Evolutionary conservation across 2,797 vertebrate species (phyloP), one percentile per base, ranked within the genome.

Genomic region (Melanotaenia boesemani): DNA sequence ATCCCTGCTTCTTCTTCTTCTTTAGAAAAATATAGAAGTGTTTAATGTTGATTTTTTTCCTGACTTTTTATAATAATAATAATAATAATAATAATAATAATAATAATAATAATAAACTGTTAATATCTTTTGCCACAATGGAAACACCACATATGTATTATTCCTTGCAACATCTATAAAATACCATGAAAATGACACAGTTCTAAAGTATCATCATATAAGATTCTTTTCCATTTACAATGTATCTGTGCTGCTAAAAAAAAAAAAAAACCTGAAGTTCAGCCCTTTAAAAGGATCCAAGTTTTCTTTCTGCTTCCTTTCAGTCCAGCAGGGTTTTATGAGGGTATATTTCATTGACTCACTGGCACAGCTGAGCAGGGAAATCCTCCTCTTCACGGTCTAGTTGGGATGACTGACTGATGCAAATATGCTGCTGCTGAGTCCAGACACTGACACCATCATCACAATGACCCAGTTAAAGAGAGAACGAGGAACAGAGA

Each of bases 371-470:
- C 88, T 91, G 91, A 92, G 88, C 88, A 79, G 89, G 91, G 91
- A 91, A 92, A 93, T 91, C 91, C 89, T 90, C 90, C 90, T 91
- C 89, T 92, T 92, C 91, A 93, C 88, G 90, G 91, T 93, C 91
- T 89, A 91, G 89, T 92, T 93, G 86, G 88, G 89, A 93, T 92
- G 91, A 93, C 91, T 93, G 91, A 92, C 91, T 91, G 91, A 93
- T 93, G 92, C 91, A 93, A 92, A 93, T 93, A 93, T 92, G 90
- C 89, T 86, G 89, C 90, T 87, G 91, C 90, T 89, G 84, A 90
- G 91, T 93, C 90, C 91, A 92, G 91, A 92, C 89, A 91, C 76
- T 81, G 89, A 93, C 91, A 91, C 90, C 86, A 89, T 93, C 87
- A 83, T 88, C 85, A 76, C 87, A 90, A 82, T 93, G 92, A 93